These are phyloP conservation scores for Leucoma salicis DNA, from an alignment of 2,888 invertebrate species.

Conservation along the genomic window DNA sequence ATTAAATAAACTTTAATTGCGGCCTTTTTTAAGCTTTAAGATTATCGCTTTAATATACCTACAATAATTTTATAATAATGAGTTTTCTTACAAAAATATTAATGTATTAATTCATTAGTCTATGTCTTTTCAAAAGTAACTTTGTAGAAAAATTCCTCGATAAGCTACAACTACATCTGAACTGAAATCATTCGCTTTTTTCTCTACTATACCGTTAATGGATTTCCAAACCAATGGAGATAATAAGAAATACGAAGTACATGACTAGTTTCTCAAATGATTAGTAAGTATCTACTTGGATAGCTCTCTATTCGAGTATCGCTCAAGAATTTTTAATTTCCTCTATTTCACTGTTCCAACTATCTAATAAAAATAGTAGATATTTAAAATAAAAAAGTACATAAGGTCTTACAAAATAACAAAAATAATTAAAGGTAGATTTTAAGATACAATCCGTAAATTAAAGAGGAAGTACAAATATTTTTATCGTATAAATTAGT, in stretches of 20 bases:
- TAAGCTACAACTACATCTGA: conserved; percentile 50
- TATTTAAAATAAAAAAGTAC: too few relatives aligned
- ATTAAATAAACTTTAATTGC: too few relatives aligned
- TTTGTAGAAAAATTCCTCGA: conserved; percentile 44
- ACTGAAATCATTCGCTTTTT: conserved; percentile 37
- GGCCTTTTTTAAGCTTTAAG: too few relatives aligned
- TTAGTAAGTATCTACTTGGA: too few relatives aligned
- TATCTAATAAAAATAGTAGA: conserved; percentile 4
- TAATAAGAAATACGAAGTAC: conserved; percentile 30
- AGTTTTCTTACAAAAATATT: too few relatives aligned
- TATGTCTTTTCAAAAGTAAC: conserved; percentile 20
- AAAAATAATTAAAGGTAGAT: too few relatives aligned
- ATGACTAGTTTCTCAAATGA: conserved; percentile 46
- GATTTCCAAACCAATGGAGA: conserved; percentile 45
- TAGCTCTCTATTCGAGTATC: conserved; percentile 25
- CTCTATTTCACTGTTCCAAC: conserved; percentile 1
- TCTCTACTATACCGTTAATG: conserved; percentile 45
- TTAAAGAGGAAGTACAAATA: too few relatives aligned
- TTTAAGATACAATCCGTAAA: too few relatives aligned
- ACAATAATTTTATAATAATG: too few relatives aligned
- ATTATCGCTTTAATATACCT: too few relatives aligned
- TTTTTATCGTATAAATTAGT: too few relatives aligned
- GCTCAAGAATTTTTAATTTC: conserved; percentile 50
- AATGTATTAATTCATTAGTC: conserved; percentile 31
- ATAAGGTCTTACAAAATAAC: too few relatives aligned